Conservation (phyloP, 2,113 vertebrate species). For the Gila orcuttii region DNA sequence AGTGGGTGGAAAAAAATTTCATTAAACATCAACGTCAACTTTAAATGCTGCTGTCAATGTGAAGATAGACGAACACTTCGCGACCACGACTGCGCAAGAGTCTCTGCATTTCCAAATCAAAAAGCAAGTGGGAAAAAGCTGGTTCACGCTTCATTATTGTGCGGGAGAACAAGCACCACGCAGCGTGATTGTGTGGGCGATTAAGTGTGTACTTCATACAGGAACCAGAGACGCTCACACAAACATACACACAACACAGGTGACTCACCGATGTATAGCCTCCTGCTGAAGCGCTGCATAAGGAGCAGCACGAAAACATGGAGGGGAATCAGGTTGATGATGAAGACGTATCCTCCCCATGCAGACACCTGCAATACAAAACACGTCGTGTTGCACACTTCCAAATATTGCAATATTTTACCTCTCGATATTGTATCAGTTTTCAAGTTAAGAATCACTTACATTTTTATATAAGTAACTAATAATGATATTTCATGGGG, state of each 20-base stretch:
- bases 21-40: conserved; percentile 23
- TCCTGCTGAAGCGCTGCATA: conserved; percentile 97
- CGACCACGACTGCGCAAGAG: not conserved
- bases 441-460: not conserved
- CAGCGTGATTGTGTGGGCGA: conserved; percentile 41
- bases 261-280: conserved; percentile 95
- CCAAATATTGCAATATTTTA: not conserved
- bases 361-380: conserved; percentile 85
- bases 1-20: conserved; percentile 41
- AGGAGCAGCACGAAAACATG: conserved; percentile 96
- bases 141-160: conserved; percentile 10
- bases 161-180: not conserved
- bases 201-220: conserved; percentile 32
- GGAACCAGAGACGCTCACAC: conserved; percentile 32
- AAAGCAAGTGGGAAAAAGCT: not conserved
- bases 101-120: not conserved
- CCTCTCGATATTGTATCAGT: not conserved
- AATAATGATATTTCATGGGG: not conserved
- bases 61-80: not conserved
- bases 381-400: not conserved
- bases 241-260: conserved; percentile 23
- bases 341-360: conserved; percentile 85
- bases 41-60: conserved; percentile 27
- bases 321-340: conserved; percentile 97
- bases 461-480: not conserved